Conservation (phyloP, 2,113 vertebrate species). For the Oxygymnocypris stewartii region DNA sequence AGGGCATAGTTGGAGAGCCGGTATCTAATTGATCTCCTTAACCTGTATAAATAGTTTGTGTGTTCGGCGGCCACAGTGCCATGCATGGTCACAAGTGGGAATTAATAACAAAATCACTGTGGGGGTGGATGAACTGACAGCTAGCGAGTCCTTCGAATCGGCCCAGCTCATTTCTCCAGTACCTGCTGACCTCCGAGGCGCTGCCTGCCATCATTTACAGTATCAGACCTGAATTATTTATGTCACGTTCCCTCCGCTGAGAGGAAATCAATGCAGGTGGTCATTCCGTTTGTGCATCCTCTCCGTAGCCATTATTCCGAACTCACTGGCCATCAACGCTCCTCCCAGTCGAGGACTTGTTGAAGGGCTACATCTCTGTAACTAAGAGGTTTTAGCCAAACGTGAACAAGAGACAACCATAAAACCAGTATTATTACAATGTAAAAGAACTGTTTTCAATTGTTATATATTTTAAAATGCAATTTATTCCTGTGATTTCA, state of each 20-base stretch:
- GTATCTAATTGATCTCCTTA: conserved; percentile 89
- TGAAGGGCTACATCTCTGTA: neutral
- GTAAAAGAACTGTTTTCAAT: no score
- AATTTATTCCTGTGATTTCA: neutral
- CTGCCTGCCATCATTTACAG: conserved; percentile 86
- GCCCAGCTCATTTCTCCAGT: conserved; percentile 83
- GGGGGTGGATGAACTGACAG: conserved; percentile 84
- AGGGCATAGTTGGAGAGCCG: conserved; percentile 77
- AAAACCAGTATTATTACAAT: neutral
- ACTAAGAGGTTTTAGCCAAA: neutral
- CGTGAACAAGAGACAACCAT: neutral
- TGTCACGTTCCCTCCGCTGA: conserved; percentile 81
- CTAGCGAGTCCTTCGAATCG: conserved; percentile 78
- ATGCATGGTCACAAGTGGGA: conserved; percentile 68
- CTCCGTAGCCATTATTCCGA: conserved; percentile 50
- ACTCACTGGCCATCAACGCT: conserved; percentile 36
- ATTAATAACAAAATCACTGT: conserved; percentile 90
- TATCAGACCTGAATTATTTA: conserved; percentile 92
- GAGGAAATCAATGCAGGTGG: conserved; percentile 85
- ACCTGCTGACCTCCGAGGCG: conserved; percentile 85
- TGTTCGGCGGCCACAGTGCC: conserved; percentile 79
- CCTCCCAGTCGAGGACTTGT: neutral
- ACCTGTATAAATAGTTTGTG: conserved; percentile 85
- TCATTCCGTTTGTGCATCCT: conserved; percentile 60
- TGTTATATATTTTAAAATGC: no score